phyloP scores from a whole-genome alignment of 2,888 invertebrate species.

The Beris morrisii region DNA sequence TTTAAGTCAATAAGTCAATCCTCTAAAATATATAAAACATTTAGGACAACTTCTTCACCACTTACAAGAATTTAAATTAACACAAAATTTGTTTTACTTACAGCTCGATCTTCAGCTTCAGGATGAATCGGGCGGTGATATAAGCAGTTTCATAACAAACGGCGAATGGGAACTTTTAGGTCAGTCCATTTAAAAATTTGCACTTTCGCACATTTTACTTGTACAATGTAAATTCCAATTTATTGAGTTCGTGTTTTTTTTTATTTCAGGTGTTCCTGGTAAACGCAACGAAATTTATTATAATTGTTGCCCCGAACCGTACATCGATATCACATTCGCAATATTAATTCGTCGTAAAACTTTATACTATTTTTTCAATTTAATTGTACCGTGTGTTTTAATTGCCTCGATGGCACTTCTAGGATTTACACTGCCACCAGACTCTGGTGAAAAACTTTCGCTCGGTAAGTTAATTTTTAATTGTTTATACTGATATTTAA shows the following conservation, averaged over 20 bases:
- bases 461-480: conserved; percentile 67
- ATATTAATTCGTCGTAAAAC: conserved; percentile 95
- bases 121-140: conserved; percentile 90
- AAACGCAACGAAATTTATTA: conserved; percentile 92
- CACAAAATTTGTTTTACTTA: conserved; percentile 47
- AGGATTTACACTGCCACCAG: conserved; percentile 97
- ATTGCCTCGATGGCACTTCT: conserved; percentile 98
- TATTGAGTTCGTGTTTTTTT: neutral
- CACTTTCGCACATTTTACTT: neutral
- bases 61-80: no score
- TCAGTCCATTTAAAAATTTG: conserved; percentile 56
- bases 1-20: no score
- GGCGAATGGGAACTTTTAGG: conserved; percentile 99
- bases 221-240: neutral
- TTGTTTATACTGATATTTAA: neutral
- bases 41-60: no score
- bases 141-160: conserved; percentile 96
- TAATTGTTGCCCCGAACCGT: conserved; percentile 97
- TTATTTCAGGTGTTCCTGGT: conserved; percentile 78
- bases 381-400: conserved; percentile 98
- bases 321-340: conserved; percentile 96
- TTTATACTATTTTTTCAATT: conserved; percentile 98
- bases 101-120: conserved; percentile 94
- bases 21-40: no score
- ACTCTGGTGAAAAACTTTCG: conserved; percentile 99